A percentile compares a stretch with the other conserved stretches of the same genome.
phyloP scores from a whole-genome alignment of 2,113 vertebrate species.

The Artemisiospiza belli region DNA sequence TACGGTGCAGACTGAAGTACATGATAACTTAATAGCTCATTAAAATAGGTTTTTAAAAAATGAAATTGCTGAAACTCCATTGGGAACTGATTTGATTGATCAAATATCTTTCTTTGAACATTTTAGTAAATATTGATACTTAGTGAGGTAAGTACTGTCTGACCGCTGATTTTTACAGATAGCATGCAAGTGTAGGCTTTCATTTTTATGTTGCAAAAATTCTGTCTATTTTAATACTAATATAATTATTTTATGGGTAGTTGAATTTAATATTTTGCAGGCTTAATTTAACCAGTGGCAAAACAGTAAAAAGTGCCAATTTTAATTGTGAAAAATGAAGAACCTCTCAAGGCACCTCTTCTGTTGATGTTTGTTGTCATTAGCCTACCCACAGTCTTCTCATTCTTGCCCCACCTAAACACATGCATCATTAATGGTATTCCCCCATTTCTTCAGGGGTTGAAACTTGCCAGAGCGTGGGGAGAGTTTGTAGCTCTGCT shows the following conservation, averaged over 20 bases:
- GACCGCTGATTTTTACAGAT: conserved; percentile 26
- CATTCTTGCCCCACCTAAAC: not conserved
- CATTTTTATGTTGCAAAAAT: conserved; percentile 46
- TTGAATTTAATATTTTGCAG: conserved; percentile 57
- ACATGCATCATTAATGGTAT: not conserved
- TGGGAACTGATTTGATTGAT: conserved; percentile 12
- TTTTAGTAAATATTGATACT: conserved; percentile 49
- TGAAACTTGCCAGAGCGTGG: not conserved
- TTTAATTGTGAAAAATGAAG: conserved; percentile 43
- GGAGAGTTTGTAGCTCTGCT: not conserved
- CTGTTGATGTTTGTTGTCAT: not conserved
- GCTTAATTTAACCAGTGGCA: conserved; percentile 55
- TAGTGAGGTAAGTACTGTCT: not conserved
- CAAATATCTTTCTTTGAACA: not conserved
- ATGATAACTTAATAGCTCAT: conserved; percentile 25
- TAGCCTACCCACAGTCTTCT: not conserved
- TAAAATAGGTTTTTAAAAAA: conserved; percentile 47
- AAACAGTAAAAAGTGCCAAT: conserved; percentile 40
- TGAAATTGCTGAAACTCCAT: conserved; percentile 7
- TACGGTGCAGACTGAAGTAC: not conserved
- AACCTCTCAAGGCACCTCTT: not conserved
- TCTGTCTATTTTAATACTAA: conserved; percentile 44
- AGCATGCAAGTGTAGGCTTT: not conserved
- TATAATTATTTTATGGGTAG: conserved; percentile 61
- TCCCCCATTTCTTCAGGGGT: accelerated